Conservation (phyloP, 2,888 invertebrate genomes). For the Hirtodrosophila duncani region DNA sequence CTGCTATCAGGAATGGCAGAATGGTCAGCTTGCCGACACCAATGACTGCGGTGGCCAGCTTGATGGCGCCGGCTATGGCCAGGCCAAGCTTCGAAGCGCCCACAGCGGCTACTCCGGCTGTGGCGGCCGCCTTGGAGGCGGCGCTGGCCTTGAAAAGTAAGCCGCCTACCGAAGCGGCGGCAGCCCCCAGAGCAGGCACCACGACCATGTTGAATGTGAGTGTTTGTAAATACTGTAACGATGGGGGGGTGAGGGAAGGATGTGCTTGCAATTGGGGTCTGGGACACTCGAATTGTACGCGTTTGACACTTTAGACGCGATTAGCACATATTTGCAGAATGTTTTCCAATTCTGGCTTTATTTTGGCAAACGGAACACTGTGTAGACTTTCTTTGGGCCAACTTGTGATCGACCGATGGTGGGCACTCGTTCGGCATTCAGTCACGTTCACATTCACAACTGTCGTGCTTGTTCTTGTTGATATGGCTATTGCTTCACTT, state of each 20-base stretch:
- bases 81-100: conserved; percentile 76
- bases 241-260: too few species aligned
- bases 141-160: conserved; percentile 76
- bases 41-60: conserved; percentile 84
- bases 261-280: too few species aligned
- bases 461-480: conserved; percentile 14
- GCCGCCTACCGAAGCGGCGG: conserved; percentile 74
- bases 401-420: conserved; percentile 17
- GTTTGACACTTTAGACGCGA: too few species aligned
- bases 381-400: conserved; percentile 20
- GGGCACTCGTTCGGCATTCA: too few species aligned
- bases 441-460: conserved; percentile 38
- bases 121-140: conserved; percentile 72
- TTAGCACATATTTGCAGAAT: too few species aligned
- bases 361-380: too few species aligned
- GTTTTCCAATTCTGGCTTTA: too few species aligned
- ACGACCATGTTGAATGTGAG: too few species aligned
- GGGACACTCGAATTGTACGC: too few species aligned
- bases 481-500: not conserved
- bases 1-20: conserved; percentile 86
- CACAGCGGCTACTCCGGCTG: conserved; percentile 77
- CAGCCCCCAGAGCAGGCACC: conserved; percentile 70
- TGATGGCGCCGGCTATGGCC: conserved; percentile 82
- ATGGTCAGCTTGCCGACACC: conserved; percentile 87
- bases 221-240: too few species aligned